Conservation (phyloP, 2,888 invertebrate species). For the Polyploca ridens region DNA sequence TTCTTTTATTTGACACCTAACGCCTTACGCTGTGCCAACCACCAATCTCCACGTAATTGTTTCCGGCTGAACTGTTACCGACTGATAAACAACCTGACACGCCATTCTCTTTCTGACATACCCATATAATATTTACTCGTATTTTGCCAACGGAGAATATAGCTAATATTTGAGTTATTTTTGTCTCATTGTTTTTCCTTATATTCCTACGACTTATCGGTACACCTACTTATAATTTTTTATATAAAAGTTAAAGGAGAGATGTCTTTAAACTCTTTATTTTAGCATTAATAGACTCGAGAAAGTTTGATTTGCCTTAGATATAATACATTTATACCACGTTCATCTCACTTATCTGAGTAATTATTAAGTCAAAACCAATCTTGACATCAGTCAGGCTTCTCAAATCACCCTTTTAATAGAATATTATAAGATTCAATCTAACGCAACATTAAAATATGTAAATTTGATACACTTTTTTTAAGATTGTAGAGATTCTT, state of each 20-base stretch:
- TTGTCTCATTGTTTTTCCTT: background rate
- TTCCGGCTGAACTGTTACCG: conserved; percentile 47
- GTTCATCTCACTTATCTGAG: conserved; percentile 20
- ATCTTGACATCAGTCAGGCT: conserved; percentile 27
- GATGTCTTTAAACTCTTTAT: conserved; percentile 27
- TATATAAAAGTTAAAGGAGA: background rate
- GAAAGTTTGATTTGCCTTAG: conserved; percentile 19
- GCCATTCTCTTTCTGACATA: conserved; percentile 21
- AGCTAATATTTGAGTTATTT: background rate
- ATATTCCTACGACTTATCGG: background rate
- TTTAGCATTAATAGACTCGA: conserved; percentile 29
- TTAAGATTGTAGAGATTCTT: background rate
- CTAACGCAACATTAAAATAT: conserved; percentile 32
- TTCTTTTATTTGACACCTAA: conserved; percentile 39
- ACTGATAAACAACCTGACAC: conserved; percentile 35
- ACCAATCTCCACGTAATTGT: conserved; percentile 49
- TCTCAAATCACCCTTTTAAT: conserved; percentile 17
- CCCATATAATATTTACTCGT: background rate
- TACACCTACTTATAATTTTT: background rate
- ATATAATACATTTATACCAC: conserved; percentile 36
- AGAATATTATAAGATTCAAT: conserved; percentile 26
- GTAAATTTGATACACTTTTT: conserved; percentile 30
- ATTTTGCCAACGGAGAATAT: conserved; percentile 8
- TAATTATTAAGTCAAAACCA: conserved; percentile 34
- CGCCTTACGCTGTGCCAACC: conserved; percentile 23